phyloP scores from a whole-genome alignment of 2,797 vertebrate species.

The Spatula clypeata region DNA sequence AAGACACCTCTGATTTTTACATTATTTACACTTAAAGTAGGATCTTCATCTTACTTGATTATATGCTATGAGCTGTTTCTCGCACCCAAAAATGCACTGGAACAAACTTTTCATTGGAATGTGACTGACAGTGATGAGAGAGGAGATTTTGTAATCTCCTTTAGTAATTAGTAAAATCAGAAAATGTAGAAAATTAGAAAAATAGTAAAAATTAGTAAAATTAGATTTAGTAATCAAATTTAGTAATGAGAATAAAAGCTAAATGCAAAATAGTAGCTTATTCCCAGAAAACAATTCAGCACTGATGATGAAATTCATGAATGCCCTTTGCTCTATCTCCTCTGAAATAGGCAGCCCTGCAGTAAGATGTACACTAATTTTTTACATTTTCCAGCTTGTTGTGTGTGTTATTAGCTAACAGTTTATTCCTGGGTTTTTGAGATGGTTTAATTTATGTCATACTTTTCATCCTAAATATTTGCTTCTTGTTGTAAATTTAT shows the following conservation, averaged over 20 bases:
- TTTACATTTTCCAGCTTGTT: neutral
- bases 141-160: neutral
- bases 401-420: neutral
- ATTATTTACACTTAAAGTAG: neutral
- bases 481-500: conserved; percentile 22
- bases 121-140: neutral
- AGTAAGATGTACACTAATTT: neutral
- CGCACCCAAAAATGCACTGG: neutral
- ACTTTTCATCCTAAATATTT: conserved; percentile 35
- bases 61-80: neutral
- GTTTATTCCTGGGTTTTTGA: neutral
- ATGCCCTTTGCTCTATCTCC: neutral
- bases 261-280: neutral
- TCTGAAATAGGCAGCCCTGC: neutral
- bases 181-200: no score
- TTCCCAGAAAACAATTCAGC: neutral
- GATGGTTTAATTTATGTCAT: neutral
- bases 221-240: neutral
- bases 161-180: no score
- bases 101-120: neutral
- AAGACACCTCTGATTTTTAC: neutral
- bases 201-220: no score
- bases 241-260: neutral
- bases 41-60: neutral
- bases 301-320: neutral